phyloP scores from a whole-genome alignment of 2,888 invertebrate species.

The Campoplex capitator region DNA sequence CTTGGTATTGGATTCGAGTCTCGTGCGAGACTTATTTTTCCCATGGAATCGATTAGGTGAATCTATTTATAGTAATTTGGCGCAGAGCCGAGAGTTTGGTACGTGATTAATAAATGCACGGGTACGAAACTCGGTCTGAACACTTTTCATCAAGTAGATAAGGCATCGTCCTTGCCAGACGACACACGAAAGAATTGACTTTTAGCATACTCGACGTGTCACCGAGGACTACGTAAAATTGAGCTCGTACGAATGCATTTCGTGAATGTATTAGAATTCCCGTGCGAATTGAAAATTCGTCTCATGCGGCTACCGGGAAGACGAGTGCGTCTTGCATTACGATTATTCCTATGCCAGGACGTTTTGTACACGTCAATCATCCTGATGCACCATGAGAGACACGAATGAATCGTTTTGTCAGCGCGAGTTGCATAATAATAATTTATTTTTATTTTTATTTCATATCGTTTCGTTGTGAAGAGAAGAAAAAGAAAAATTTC shows the following conservation, averaged over 20 bases:
- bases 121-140: constrained; percentile 37
- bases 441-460: neutral
- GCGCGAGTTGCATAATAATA: constrained; percentile 60
- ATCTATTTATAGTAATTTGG: constrained; percentile 83
- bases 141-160: constrained; percentile 73
- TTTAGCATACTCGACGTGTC: constrained; percentile 23
- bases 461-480: neutral
- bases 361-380: constrained; percentile 67
- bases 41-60: constrained; percentile 79
- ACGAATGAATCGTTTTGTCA: constrained; percentile 62
- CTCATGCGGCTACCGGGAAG: constrained; percentile 84
- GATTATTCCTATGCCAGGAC: constrained; percentile 55
- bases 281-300: constrained; percentile 80
- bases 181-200: constrained; percentile 23
- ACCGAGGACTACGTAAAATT: constrained; percentile 22
- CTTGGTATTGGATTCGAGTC: constrained; percentile 20
- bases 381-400: constrained; percentile 47
- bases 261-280: constrained; percentile 10
- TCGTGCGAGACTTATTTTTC: constrained; percentile 72
- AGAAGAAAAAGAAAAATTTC: neutral
- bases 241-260: neutral
- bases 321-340: constrained; percentile 79
- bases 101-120: constrained; percentile 75
- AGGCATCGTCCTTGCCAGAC: constrained; percentile 82
- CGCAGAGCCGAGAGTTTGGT: constrained; percentile 75